Conservation (phyloP, 1,140 invertebrate genomes). For the Oreohelix idahoensis region DNA sequence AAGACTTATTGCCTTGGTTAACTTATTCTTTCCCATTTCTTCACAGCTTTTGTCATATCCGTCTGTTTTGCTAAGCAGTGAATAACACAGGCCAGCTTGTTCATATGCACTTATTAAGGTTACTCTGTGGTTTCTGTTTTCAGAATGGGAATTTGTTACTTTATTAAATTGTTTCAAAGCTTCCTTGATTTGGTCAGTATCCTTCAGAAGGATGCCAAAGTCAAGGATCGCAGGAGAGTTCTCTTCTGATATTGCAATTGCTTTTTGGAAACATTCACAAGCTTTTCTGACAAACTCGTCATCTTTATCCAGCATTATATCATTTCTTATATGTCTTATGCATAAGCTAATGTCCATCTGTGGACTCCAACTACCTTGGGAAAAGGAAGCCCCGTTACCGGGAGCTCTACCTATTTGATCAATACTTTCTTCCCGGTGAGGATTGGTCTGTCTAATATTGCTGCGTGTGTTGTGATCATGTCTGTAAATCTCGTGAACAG, state of each 20-base stretch:
- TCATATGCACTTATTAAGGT: not conserved
- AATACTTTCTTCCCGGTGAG: no score
- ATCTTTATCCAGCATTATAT: no score
- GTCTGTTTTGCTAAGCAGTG: not conserved
- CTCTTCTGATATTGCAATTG: not conserved
- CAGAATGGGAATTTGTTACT: not conserved
- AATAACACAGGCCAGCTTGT: not conserved
- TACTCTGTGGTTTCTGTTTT: not conserved
- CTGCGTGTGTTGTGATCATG: no score
- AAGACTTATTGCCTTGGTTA: not conserved
- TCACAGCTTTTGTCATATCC: not conserved
- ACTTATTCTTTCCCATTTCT: not conserved
- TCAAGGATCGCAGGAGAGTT: not conserved
- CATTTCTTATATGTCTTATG: no score
- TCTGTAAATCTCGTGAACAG: no score
- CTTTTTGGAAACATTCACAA: not conserved
- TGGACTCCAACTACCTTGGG: no score
- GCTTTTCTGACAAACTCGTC: not conserved
- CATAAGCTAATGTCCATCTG: no score
- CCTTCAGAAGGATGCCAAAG: not conserved
- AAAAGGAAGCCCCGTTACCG: no score
- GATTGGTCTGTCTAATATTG: no score
- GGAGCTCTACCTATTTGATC: no score
- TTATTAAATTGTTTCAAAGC: not conserved
- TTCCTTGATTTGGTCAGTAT: not conserved